Conservation (phyloP, 2,797 vertebrate genomes). For the Sebastolobus alascanus region DNA sequence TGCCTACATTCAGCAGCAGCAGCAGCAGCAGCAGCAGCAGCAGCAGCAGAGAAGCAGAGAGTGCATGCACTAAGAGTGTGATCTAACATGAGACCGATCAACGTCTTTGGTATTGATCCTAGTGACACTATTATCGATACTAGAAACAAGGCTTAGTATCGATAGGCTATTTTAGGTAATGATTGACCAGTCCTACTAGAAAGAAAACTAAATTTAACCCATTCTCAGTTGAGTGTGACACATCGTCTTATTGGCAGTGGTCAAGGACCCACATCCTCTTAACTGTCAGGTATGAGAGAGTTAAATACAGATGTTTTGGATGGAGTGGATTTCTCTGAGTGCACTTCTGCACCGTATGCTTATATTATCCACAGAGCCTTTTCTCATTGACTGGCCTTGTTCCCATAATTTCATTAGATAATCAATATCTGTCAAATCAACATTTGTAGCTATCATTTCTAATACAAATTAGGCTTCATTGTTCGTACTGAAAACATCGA, state of each 20-base stretch:
- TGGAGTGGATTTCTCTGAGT: background rate
- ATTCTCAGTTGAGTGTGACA: background rate
- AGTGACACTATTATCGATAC: background rate
- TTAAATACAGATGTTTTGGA: constrained; percentile 1
- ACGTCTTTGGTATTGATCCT: background rate
- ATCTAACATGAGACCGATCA: background rate
- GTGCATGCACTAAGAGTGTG: background rate
- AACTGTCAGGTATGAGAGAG: background rate
- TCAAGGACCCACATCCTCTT: background rate
- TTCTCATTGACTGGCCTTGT: constrained; percentile 25
- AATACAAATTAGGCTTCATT: constrained; percentile 28
- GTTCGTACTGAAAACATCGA: constrained; percentile 31
- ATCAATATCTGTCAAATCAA: constrained; percentile 65
- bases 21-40: constrained; percentile 6
- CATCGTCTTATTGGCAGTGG: background rate
- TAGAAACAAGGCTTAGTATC: background rate
- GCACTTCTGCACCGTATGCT: background rate
- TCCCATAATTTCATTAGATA: constrained; percentile 45
- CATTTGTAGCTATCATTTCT: constrained; percentile 49
- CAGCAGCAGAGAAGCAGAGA: background rate
- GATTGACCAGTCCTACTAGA: background rate
- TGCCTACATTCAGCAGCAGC: background rate
- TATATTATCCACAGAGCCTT: constrained; percentile 22
- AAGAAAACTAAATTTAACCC: background rate
- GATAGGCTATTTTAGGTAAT: background rate